Conservation (phyloP, 2,888 invertebrate species). For the Sesamia inferens region DNA sequence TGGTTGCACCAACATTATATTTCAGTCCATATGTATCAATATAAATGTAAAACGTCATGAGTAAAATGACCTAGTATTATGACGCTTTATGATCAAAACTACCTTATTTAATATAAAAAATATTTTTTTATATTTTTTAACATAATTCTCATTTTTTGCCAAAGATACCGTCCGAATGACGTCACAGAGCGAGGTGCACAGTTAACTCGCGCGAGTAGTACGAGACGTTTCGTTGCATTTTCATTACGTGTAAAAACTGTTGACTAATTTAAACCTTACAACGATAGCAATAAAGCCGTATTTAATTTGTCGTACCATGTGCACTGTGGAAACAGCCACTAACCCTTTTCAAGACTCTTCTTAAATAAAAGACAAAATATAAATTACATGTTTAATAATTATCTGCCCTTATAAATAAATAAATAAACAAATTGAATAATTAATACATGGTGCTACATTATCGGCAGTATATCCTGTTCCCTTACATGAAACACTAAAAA, state of each 20-base stretch:
- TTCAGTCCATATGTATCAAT: too few species aligned
- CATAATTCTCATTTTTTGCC: too few species aligned
- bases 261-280: background rate
- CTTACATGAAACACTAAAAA: constrained; percentile 54
- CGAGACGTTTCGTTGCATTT: background rate
- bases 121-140: too few species aligned
- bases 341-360: background rate
- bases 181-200: too few species aligned
- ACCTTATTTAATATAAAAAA: too few species aligned
- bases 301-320: background rate
- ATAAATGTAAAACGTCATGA: too few species aligned
- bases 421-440: constrained; percentile 60
- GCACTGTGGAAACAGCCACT: background rate
- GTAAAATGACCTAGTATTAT: too few species aligned
- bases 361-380: constrained; percentile 31
- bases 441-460: constrained; percentile 55
- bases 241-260: background rate
- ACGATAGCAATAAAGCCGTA: background rate
- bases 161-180: too few species aligned
- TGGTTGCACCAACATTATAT: too few species aligned
- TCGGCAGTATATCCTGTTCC: constrained; percentile 64
- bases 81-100: too few species aligned
- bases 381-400: constrained; percentile 60
- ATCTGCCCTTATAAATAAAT: constrained; percentile 61
- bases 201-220: background rate